Evolutionary conservation across 2,797 vertebrate species (phyloP), one percentile per base, ranked within the genome.

Genomic region (Pseudopleuronectes americanus): DNA sequence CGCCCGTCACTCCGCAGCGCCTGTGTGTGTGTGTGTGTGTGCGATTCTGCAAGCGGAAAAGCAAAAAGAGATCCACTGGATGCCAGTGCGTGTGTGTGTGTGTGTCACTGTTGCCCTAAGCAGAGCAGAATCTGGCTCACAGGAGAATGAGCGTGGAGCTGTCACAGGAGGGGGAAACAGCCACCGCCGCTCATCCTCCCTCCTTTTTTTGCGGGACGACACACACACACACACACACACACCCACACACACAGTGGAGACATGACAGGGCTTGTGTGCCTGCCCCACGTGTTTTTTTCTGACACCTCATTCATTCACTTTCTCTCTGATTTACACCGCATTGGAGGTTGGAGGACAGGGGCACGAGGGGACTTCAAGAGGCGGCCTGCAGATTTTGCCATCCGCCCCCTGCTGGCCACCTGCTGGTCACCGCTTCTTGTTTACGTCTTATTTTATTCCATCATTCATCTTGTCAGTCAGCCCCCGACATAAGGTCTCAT

Each of bases 151-250:
- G 68, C 64, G 24, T 57, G 64, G 72, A 83, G 83, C 81, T 90
- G 87, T 89, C 76, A 80, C 77, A 78, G 74, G 79, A 86, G 62
- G 76, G 69, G 71, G n/a, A 87, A 75, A 73, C 77, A 76, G 80
- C 86, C 81, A 66, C 19, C 22, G 71, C 68, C 12, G 16, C 64
- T 77, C 64, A 1, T 68, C 76, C 76, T 77, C 53, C 23, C 68
- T 58, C 74, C 53, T 43, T 8, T 43, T 8, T 38, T n/a, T 1
- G 0, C 3, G 1, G 77, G 24, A 52, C 43, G 2, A 21, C 8
- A 53, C 12, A 16, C 56, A 58, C 38, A 58, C 36, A 57, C n/a
- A 33, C 26, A 5, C 26, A 26, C 26, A 0, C 31, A 22, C 26
- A 5, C 26, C 4, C 26, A 0, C 31, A 22, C 36, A 38, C 57